Conservation (phyloP, 2,888 invertebrate genomes). For the Cyaniris semiargus region DNA sequence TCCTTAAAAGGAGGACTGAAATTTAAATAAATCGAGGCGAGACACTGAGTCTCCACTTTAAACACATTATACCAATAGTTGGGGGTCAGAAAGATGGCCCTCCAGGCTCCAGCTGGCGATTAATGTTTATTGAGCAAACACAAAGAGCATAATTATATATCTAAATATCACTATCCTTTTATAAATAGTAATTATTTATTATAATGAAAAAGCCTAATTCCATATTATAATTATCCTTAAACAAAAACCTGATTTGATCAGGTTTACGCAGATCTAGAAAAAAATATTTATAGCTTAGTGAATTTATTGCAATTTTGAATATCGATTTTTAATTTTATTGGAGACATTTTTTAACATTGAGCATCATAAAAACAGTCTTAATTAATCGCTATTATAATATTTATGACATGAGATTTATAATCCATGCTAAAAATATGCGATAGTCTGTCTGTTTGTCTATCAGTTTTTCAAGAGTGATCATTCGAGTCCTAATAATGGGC, state of each 20-base stretch:
- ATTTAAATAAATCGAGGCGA: no score
- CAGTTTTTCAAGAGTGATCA: no score
- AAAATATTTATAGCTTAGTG: neutral
- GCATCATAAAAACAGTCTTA: neutral
- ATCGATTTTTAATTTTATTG: constrained; percentile 2
- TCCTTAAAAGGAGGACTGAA: no score
- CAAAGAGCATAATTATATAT: constrained; percentile 12
- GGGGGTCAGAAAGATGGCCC: no score
- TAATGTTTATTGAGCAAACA: neutral
- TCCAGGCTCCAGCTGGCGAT: no score
- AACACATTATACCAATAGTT: no score
- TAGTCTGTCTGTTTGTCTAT: no score
- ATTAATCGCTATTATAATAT: neutral
- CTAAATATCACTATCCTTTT: neutral
- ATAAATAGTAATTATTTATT: constrained; percentile 10
- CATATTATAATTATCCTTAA: neutral
- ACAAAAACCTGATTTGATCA: neutral
- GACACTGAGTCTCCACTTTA: no score
- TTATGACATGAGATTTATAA: neutral
- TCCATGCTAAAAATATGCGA: no score
- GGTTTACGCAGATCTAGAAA: neutral
- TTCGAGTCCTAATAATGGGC: no score
- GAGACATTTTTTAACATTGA: no score
- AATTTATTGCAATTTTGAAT: neutral
- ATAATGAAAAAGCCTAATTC: neutral